Conservation (phyloP, 1,140 invertebrate species). For the Aphelenchoides besseyi region DNA sequence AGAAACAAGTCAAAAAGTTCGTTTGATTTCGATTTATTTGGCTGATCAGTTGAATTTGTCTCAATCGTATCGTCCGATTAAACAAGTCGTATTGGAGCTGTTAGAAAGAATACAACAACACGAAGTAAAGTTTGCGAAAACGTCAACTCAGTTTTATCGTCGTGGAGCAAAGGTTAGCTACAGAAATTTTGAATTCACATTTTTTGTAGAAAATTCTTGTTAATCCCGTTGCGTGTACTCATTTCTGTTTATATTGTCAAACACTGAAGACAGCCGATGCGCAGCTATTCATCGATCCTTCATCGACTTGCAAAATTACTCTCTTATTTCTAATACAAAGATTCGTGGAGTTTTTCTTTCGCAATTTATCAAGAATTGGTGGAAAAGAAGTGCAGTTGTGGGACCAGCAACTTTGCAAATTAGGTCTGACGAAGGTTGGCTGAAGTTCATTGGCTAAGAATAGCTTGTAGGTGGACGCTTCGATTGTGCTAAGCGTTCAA, state of each 20-base stretch:
- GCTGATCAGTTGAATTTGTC: background rate
- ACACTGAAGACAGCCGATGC: background rate
- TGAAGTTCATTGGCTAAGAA: background rate
- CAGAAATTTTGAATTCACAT: background rate
- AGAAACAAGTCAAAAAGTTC: no score
- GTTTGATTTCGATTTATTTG: background rate
- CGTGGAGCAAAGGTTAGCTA: conserved; percentile 3
- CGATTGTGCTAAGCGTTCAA: background rate
- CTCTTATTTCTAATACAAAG: background rate
- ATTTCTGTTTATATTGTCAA: background rate
- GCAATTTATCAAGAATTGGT: background rate
- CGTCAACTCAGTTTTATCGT: background rate
- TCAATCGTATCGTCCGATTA: background rate
- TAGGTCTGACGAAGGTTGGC: background rate
- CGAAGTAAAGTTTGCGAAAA: background rate
- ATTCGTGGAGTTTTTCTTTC: background rate
- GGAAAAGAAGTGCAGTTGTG: conserved; percentile 1
- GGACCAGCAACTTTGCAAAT: conserved; percentile 7
- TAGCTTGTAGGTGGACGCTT: background rate
- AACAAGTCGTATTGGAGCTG: background rate
- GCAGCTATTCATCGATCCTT: conserved; percentile 4
- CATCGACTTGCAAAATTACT: background rate
- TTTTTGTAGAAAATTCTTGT: conserved; percentile 6
- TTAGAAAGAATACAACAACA: background rate
- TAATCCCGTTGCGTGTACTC: background rate